phyloP scores from a whole-genome alignment of 2,797 vertebrate genomes.

The Enteromius viviparus region DNA sequence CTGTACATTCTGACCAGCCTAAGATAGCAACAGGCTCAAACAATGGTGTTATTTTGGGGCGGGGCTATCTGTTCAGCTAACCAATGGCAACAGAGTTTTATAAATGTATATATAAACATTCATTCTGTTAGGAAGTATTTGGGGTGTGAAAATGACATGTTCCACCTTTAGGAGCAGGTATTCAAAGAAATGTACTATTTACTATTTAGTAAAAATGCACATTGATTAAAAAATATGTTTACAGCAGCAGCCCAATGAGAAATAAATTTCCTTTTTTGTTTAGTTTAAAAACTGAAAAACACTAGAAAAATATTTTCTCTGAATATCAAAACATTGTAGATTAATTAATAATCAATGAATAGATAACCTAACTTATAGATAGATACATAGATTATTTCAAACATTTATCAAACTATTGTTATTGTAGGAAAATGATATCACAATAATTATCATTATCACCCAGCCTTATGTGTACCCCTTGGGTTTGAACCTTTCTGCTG shows the following conservation, averaged over 20 bases:
- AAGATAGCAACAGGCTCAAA: background rate
- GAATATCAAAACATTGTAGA: too few relatives aligned
- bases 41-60: background rate
- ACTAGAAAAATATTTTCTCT: background rate
- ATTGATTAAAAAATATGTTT: background rate
- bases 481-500: constrained; percentile 45
- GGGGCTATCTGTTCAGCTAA: background rate
- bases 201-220: background rate
- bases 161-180: background rate
- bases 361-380: too few relatives aligned
- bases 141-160: background rate
- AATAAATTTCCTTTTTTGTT: background rate
- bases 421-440: background rate
- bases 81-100: background rate
- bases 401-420: background rate
- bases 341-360: too few relatives aligned
- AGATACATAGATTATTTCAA: too few relatives aligned
- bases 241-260: background rate
- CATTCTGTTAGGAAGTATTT: background rate
- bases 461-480: background rate
- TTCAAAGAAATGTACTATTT: background rate
- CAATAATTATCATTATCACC: background rate
- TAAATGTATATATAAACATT: background rate
- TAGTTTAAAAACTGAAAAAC: background rate
- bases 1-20: background rate